Conservation (phyloP, 2,797 vertebrate genomes). For the Bovichtus variegatus region DNA sequence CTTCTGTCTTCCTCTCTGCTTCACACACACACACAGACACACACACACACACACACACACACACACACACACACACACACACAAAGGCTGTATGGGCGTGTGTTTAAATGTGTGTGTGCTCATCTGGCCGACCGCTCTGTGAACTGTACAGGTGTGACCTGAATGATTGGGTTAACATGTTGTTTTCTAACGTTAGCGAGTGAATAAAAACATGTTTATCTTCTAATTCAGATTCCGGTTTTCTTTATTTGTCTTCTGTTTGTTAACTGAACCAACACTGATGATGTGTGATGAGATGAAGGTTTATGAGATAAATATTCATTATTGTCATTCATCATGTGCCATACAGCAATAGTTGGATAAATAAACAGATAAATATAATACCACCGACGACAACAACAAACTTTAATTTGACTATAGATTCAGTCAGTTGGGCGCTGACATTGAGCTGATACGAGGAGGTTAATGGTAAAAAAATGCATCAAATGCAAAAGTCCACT, state of each 20-base stretch:
- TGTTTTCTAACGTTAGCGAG: conserved; percentile 18
- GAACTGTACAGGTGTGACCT: neutral
- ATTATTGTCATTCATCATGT: neutral
- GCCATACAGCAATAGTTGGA: neutral
- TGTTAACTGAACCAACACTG: neutral
- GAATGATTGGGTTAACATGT: conserved; percentile 5
- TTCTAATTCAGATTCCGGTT: neutral
- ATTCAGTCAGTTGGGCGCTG: no score
- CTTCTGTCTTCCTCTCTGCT: no score
- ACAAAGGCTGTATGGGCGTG: neutral
- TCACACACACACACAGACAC: no score
- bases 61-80: neutral
- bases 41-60: no score
- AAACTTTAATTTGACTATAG: no score
- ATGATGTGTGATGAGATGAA: neutral
- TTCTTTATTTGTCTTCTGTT: neutral
- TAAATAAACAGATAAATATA: neutral
- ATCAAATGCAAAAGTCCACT: no score
- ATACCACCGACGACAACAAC: neutral
- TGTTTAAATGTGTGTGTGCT: neutral
- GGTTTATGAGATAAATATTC: neutral
- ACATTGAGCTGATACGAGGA: no score
- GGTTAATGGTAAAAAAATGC: no score
- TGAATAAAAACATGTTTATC: conserved; percentile 38
- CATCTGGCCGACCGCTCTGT: neutral